A percentile compares a stretch with the other conserved stretches of the same genome.
These are phyloP conservation scores for Tenthredo amoena DNA, from an alignment of 2,888 invertebrate species.

Conservation along the genomic window DNA sequence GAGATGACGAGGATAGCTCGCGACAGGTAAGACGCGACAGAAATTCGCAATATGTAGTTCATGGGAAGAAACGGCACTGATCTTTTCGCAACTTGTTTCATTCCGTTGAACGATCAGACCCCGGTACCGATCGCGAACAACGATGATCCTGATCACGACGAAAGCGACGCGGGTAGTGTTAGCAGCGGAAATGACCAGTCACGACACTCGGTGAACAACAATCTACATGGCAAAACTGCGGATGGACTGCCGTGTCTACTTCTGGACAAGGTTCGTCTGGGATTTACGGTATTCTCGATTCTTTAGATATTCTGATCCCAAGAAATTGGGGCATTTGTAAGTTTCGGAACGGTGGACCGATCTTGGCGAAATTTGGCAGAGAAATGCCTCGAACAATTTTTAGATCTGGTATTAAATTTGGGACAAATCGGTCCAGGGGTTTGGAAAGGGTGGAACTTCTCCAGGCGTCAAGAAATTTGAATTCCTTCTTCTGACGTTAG, in stretches of 20 bases:
- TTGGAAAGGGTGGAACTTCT: no score
- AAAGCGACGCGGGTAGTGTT: constrained; percentile 71
- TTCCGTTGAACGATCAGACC: constrained; percentile 16
- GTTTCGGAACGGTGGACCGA: not conserved
- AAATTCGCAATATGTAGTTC: not conserved
- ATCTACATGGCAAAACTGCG: constrained; percentile 67
- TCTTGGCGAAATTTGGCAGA: not conserved
- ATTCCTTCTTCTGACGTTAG: not conserved
- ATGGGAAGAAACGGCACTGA: not conserved
- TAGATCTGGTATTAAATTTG: not conserved
- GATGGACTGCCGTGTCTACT: constrained; percentile 72
- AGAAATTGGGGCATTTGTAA: no score
- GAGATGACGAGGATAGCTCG: constrained; percentile 68
- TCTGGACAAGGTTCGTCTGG: constrained; percentile 70
- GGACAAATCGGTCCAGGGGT: not conserved
- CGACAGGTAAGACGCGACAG: constrained; percentile 61
- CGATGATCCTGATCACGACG: constrained; percentile 72
- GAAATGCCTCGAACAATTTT: not conserved
- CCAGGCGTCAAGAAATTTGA: not conserved
- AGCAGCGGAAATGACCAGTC: constrained; percentile 66
- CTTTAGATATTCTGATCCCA: not conserved
- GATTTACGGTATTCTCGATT: not conserved
- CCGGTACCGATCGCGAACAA: constrained; percentile 60
- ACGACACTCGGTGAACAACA: constrained; percentile 71
- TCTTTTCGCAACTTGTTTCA: not conserved